Conservation (phyloP, 1,140 invertebrate species). For the Lysiphlebus fabarum region DNA sequence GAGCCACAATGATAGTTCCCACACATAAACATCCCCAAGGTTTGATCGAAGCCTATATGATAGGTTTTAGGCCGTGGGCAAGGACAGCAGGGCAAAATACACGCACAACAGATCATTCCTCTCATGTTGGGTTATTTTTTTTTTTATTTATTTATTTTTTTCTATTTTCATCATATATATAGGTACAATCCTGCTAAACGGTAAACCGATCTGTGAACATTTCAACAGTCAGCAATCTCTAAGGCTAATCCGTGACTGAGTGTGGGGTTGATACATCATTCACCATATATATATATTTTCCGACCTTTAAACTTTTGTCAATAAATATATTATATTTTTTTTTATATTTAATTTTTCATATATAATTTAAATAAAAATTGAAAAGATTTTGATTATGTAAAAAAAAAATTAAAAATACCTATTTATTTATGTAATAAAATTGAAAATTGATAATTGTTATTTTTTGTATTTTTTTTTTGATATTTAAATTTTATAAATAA, state of each 20-base stretch:
- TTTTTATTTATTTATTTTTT: too few species aligned
- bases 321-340: too few species aligned
- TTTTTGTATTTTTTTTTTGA: too few species aligned
- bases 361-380: too few species aligned
- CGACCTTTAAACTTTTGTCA: not conserved
- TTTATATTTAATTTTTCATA: too few species aligned
- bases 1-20: conserved; percentile 52
- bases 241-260: conserved; percentile 50
- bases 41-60: too few species aligned
- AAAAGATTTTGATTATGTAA: too few species aligned
- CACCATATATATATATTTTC: conserved; percentile 8
- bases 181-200: conserved; percentile 54
- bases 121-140: conserved; percentile 32
- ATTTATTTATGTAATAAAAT: too few species aligned
- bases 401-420: too few species aligned
- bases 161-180: conserved; percentile 38
- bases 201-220: conserved; percentile 57
- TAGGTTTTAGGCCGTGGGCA: conserved; percentile 5
- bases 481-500: too few species aligned
- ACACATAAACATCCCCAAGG: conserved; percentile 28
- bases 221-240: conserved; percentile 56
- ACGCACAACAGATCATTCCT: conserved; percentile 37
- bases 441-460: too few species aligned
- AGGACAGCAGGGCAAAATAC: conserved; percentile 21
- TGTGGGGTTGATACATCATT: conserved; percentile 44